Conservation (phyloP, 2,888 invertebrate species). For the Zaprionus lineosus region DNA sequence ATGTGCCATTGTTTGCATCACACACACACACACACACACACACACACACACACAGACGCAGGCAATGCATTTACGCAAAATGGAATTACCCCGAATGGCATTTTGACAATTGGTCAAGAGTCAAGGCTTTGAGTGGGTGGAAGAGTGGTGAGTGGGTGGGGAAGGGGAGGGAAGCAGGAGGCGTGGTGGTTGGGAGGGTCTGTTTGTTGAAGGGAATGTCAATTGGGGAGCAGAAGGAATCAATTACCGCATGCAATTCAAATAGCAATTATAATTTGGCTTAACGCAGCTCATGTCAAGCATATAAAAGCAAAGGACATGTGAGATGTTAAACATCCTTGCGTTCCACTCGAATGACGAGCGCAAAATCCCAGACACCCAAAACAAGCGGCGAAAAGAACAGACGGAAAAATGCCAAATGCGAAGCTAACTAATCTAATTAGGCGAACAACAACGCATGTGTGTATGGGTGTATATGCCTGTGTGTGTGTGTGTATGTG, state of each 20-base stretch:
- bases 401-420: constrained; percentile 44
- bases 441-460: constrained; percentile 53
- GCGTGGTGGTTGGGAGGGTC: too few relatives aligned
- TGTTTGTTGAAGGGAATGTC: too few relatives aligned
- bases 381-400: constrained; percentile 30
- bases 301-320: background rate
- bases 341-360: constrained; percentile 20
- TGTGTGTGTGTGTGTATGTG: background rate
- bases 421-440: constrained; percentile 73
- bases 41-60: too few relatives aligned
- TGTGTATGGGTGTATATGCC: background rate
- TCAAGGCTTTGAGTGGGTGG: too few relatives aligned
- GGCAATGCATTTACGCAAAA: constrained; percentile 17
- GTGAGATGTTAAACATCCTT: background rate
- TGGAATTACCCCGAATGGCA: constrained; percentile 15
- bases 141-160: too few relatives aligned
- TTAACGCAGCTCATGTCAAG: background rate
- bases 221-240: constrained; percentile 9
- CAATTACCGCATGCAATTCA: constrained; percentile 14
- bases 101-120: constrained; percentile 26
- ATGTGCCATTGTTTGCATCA: constrained; percentile 32
- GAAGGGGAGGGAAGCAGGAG: too few relatives aligned
- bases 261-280: constrained; percentile 1
- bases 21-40: too few relatives aligned
- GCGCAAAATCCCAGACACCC: constrained; percentile 20